Evolutionary conservation across 1,140 invertebrate genomes (phyloP).

Genomic region (Leptoteleia sp.): DNA sequence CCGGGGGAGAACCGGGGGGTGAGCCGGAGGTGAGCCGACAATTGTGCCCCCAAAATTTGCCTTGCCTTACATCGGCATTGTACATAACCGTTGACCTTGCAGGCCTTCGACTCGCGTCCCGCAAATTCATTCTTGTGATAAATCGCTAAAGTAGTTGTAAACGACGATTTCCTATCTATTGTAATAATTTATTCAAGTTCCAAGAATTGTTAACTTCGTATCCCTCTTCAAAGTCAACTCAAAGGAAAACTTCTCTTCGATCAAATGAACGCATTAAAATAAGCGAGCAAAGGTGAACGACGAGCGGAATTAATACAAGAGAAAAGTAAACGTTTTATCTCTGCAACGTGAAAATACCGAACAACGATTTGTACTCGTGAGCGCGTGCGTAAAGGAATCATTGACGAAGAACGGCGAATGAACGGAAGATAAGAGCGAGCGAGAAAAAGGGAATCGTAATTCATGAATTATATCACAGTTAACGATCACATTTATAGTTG

Average conservation of each 20-base stretch:
- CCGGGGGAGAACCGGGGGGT: not conserved
- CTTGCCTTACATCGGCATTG: conserved; percentile 1
- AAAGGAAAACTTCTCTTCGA: conserved; percentile 47
- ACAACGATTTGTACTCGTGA: conserved; percentile 60
- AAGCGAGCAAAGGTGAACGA: not conserved
- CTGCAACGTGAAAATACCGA: conserved; percentile 39
- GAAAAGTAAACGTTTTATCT: conserved; percentile 32
- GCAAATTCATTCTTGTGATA: conserved; percentile 43
- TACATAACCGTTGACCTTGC: conserved; percentile 20
- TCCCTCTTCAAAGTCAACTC: conserved; percentile 38
- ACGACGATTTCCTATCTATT: conserved; percentile 52
- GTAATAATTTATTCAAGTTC: conserved; percentile 53
- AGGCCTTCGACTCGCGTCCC: not conserved
- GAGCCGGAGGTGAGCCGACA: too few species aligned
- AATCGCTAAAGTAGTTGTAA: conserved; percentile 51
- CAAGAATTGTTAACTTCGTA: conserved; percentile 50
- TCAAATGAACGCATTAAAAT: conserved; percentile 24
- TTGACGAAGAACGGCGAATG: not conserved
- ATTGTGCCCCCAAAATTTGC: not conserved
- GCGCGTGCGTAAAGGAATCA: conserved; percentile 21
- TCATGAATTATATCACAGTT: conserved; percentile 60
- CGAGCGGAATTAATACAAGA: not conserved
- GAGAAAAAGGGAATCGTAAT: conserved; percentile 33
- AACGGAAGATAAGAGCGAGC: not conserved
- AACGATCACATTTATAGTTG: conserved; percentile 62